Percentiles rank a stretch among this genome's conserved stretches.
Conservation (phyloP, 2,888 invertebrate genomes). For the Laothoe populi region DNA sequence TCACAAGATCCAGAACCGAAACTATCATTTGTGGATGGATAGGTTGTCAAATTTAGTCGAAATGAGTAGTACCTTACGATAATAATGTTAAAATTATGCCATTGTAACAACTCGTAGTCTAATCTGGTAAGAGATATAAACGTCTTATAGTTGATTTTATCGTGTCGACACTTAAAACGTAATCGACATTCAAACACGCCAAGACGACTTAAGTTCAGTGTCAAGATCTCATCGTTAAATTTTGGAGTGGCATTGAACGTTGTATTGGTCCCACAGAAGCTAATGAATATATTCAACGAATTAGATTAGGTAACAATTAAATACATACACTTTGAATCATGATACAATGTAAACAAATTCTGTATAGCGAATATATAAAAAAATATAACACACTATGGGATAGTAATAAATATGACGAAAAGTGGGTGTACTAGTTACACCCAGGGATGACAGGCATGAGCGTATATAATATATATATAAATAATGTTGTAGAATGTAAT, state of each 20-base stretch:
- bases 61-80: neutral
- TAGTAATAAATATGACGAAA: no score
- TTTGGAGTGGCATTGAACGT: conserved; percentile 6
- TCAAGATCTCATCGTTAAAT: conserved; percentile 20
- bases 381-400: no score
- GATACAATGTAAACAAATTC: no score
- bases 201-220: conserved; percentile 15
- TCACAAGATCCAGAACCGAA: no score
- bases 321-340: neutral
- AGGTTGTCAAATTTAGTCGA: neutral
- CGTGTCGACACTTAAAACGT: conserved; percentile 8
- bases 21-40: no score
- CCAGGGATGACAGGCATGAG: no score
- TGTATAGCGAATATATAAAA: no score
- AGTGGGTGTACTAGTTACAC: no score
- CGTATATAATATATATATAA: no score
- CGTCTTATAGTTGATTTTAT: conserved; percentile 2
- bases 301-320: neutral
- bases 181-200: conserved; percentile 10
- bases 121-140: conserved; percentile 3
- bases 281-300: neutral
- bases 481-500: no score
- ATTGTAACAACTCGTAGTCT: neutral
- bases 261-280: neutral
- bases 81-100: neutral